phyloP scores from a whole-genome alignment of 2,888 invertebrate genomes.

The Prionchulus punctatus region DNA sequence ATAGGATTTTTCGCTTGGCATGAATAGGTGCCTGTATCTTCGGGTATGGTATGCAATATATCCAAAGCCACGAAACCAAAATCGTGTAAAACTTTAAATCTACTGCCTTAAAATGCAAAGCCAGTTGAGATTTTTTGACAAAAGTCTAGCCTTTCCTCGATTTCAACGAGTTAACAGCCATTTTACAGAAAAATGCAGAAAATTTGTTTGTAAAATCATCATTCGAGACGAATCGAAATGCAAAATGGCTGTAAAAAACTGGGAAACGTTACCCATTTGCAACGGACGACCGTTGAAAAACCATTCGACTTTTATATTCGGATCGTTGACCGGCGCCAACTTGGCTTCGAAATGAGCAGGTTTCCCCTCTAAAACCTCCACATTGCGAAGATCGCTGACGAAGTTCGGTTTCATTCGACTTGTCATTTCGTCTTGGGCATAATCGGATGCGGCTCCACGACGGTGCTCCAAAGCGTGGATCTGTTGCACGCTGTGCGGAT shows the following conservation, averaged over 20 bases:
- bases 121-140: too few species aligned
- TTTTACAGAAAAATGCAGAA: too few species aligned
- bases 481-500: conserved; percentile 73
- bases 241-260: too few species aligned
- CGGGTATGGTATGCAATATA: conserved; percentile 46
- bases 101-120: conserved; percentile 4
- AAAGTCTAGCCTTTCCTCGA: too few species aligned
- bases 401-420: conserved; percentile 51
- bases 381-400: conserved; percentile 37
- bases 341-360: conserved; percentile 84
- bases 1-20: conserved; percentile 51
- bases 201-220: too few species aligned
- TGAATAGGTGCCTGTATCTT: conserved; percentile 83
- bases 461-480: conserved; percentile 59
- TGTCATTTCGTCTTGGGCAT: conserved; percentile 8
- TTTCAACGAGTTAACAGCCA: too few species aligned
- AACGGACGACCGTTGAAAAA: conserved; percentile 75
- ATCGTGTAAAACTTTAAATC: conserved; percentile 17
- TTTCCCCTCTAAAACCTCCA: conserved; percentile 70
- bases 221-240: too few species aligned
- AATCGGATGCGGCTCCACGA: conserved; percentile 9
- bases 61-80: conserved; percentile 28
- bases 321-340: conserved; percentile 78
- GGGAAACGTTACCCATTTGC: conserved; percentile 19
- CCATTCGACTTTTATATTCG: conserved; percentile 86